Evolutionary conservation across 2,113 vertebrate species (phyloP).

Genomic region (Spea multiplicata): DNA sequence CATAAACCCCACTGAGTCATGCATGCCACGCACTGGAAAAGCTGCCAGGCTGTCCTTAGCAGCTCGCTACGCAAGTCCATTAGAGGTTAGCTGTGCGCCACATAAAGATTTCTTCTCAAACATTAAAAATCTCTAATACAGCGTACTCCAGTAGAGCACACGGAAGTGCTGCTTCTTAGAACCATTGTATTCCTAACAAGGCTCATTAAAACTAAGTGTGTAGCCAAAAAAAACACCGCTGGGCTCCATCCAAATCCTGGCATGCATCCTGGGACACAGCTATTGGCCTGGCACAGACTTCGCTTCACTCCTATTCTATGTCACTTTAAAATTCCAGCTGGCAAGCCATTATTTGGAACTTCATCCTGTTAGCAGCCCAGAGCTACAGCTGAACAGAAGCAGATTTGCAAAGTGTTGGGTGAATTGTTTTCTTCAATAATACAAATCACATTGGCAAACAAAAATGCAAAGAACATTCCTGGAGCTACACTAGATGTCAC

Average conservation of each 20-base stretch:
- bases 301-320: constrained; percentile 16
- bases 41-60: constrained; percentile 17
- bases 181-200: constrained; percentile 27
- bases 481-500: constrained; percentile 31
- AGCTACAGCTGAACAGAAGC: constrained; percentile 40
- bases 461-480: constrained; percentile 28
- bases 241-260: constrained; percentile 27
- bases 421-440: constrained; percentile 36
- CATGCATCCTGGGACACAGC: constrained; percentile 39
- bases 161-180: constrained; percentile 20
- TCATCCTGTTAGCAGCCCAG: constrained; percentile 29
- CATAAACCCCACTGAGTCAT: constrained; percentile 3
- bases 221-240: constrained; percentile 22
- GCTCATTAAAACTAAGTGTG: constrained; percentile 27
- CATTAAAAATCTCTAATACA: neutral
- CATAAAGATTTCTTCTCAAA: neutral
- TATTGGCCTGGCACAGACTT: constrained; percentile 18
- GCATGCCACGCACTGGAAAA: constrained; percentile 22
- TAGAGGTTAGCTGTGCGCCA: constrained; percentile 8
- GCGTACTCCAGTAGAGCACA: constrained; percentile 9
- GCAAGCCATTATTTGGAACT: constrained; percentile 29
- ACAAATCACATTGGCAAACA: constrained; percentile 35
- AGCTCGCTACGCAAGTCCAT: neutral
- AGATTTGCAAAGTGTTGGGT: constrained; percentile 31
- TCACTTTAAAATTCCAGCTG: constrained; percentile 42